Evolutionary conservation across 2,888 invertebrate species (phyloP).

Genomic region (Asteroscopus sphinx): DNA sequence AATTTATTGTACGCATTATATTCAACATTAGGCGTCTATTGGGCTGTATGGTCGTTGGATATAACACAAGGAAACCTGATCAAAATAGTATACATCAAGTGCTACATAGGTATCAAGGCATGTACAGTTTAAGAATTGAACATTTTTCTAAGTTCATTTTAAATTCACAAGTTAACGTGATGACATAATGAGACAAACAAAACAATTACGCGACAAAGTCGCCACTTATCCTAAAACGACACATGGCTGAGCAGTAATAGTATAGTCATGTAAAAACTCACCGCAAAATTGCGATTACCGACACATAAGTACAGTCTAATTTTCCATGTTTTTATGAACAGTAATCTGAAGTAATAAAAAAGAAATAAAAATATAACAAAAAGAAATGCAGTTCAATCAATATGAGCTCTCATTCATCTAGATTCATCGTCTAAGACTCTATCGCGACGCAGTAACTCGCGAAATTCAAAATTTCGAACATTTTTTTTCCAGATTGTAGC

Average conservation of each 20-base stretch:
- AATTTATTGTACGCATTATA: too few species aligned
- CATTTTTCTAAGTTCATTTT: background rate
- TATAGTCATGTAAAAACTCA: conserved; percentile 5
- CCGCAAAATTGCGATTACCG: conserved; percentile 7
- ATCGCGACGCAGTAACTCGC: too few species aligned
- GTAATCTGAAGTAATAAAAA: conserved; percentile 7
- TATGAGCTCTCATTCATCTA: conserved; percentile 17
- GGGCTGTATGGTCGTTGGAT: too few species aligned
- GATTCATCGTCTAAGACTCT: conserved; percentile 14
- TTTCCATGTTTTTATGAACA: conserved; percentile 3
- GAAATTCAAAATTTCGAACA: too few species aligned
- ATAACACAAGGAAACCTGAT: too few species aligned
- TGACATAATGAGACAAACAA: background rate
- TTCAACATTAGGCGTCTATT: too few species aligned
- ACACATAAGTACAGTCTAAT: conserved; percentile 19
- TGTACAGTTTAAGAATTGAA: background rate
- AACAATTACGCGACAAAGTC: background rate
- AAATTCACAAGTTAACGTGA: conserved; percentile 1
- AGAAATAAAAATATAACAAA: conserved; percentile 12
- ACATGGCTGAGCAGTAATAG: conserved; percentile 10
- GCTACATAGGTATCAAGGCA: background rate
- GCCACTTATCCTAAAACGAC: conserved; percentile 6
- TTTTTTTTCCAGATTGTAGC: too few species aligned
- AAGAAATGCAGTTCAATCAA: conserved; percentile 25
- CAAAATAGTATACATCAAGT: background rate